These are phyloP conservation scores for Drosophila suzukii DNA, from an alignment of 1,140 invertebrate species.

Conservation along the genomic window DNA sequence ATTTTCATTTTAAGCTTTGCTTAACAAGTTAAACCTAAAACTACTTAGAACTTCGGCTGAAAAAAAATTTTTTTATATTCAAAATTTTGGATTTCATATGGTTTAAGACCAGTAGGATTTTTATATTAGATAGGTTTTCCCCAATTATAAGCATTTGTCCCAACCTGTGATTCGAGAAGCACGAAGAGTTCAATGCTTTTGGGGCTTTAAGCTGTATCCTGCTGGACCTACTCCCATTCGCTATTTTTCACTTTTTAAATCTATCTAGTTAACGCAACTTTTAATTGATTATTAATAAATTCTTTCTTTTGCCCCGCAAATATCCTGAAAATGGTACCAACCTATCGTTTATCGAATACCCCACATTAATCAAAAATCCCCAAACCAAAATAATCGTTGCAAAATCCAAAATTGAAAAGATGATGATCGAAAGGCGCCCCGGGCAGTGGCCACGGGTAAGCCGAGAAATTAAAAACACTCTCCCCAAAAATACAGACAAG, in stretches of 20 bases:
- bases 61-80: no score
- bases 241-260: neutral
- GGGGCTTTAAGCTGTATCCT: slow-evolving; percentile 2
- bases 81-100: no score
- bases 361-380: slow-evolving; percentile 1
- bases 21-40: no score
- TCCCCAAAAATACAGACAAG: slow-evolving; percentile 7
- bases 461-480: slow-evolving; percentile 19
- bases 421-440: slow-evolving; percentile 73
- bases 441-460: slow-evolving; percentile 71
- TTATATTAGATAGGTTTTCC: neutral
- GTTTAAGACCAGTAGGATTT: no score
- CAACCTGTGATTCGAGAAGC: neutral
- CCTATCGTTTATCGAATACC: slow-evolving; percentile 13
- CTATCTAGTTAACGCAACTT: neutral
- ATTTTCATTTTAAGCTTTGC: neutral
- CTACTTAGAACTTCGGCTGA: no score
- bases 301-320: slow-evolving; percentile 31
- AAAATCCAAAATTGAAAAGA: slow-evolving; percentile 37
- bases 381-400: slow-evolving; percentile 4
- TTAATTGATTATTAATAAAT: slow-evolving; percentile 25
- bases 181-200: neutral
- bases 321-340: slow-evolving; percentile 20
- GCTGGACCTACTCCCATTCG: neutral
- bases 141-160: no score